Percentiles rank a stretch among this genome's conserved stretches.
Evolutionary conservation across 2,797 vertebrate genomes (phyloP).

Genomic region (Kryptopterus vitreolus): DNA sequence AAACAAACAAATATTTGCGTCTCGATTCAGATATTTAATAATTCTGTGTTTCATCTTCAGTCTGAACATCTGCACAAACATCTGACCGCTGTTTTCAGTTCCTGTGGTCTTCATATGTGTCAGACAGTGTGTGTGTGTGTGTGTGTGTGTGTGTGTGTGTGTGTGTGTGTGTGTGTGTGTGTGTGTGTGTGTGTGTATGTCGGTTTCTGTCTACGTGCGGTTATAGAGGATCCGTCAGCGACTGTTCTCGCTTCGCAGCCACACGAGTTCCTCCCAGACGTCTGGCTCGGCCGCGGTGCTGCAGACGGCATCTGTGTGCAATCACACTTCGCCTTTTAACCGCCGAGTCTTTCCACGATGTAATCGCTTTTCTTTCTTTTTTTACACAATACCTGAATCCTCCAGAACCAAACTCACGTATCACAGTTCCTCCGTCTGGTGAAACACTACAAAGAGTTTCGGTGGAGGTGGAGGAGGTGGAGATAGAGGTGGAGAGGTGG

Average conservation of each 20-base stretch:
- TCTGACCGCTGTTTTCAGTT: slow-evolving; percentile 36
- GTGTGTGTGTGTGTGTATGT: slow-evolving; percentile 29
- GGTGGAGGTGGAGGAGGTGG: not conserved
- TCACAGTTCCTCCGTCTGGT: slow-evolving; percentile 1
- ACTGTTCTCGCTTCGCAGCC: slow-evolving; percentile 14
- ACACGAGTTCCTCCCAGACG: slow-evolving; percentile 3
- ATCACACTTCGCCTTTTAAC: slow-evolving; percentile 23
- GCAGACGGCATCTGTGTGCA: slow-evolving; percentile 33
- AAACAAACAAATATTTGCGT: too few species aligned
- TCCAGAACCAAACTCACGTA: not conserved
- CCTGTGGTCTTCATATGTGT: slow-evolving; percentile 30
- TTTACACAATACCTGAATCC: slow-evolving; percentile 20
- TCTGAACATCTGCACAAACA: not conserved
- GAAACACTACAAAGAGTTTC: not conserved
- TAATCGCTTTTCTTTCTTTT: too few species aligned
- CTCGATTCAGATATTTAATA: too few species aligned
- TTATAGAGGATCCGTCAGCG: slow-evolving; percentile 18
- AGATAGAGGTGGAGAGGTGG: too few species aligned
- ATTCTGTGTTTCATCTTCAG: slow-evolving; percentile 9
- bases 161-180: slow-evolving; percentile 10
- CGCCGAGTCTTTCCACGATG: slow-evolving; percentile 21
- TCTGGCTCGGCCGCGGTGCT: slow-evolving; percentile 30
- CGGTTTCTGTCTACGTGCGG: slow-evolving; percentile 37
- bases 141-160: not conserved
- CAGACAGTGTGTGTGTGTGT: slow-evolving; percentile 6